Conservation (phyloP, 92 coral and sea anemone species). For the Chrysogorgia sp. region DNA sequence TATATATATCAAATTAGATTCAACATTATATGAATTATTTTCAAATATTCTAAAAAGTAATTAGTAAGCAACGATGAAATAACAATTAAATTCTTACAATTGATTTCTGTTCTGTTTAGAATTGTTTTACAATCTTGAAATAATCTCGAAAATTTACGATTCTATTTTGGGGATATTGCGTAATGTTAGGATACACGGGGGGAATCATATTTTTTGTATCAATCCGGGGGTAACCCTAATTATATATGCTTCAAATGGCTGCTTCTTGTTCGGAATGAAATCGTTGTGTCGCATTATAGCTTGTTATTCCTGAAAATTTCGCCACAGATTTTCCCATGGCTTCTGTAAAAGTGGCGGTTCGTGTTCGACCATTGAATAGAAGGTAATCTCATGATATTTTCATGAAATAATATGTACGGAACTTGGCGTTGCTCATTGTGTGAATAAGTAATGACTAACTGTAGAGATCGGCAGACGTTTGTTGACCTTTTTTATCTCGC, state of each 20-base stretch:
- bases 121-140: background rate
- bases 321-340: conserved; percentile 64
- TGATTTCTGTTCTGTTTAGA: background rate
- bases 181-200: background rate
- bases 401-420: conserved; percentile 10
- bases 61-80: background rate
- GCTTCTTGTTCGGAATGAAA: background rate
- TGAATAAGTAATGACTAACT: background rate
- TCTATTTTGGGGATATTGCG: conserved; percentile 6
- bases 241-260: conserved; percentile 34
- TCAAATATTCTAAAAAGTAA: no score
- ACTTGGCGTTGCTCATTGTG: background rate
- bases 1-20: no score
- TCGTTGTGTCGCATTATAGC: background rate
- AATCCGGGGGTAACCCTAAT: background rate
- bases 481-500: background rate
- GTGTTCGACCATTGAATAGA: conserved; percentile 93
- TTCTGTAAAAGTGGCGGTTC: conserved; percentile 98
- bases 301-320: background rate
- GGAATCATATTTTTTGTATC: background rate
- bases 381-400: conserved; percentile 65
- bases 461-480: background rate
- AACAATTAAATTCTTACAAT: background rate
- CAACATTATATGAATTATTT: no score
- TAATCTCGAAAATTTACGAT: background rate